phyloP scores from a whole-genome alignment of 2,888 invertebrate species.

The Aromia moschata region DNA sequence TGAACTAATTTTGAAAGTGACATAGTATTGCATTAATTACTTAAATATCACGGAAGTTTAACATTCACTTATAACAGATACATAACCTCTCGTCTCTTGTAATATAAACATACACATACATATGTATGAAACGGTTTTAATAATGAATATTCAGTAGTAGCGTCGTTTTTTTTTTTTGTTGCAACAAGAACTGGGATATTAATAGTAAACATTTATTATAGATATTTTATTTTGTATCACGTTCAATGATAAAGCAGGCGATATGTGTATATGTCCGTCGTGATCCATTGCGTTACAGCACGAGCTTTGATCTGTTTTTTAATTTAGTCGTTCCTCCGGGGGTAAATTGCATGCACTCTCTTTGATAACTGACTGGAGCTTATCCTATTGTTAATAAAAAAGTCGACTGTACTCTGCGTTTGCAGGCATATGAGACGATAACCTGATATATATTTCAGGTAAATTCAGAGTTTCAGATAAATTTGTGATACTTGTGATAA shows the following conservation, averaged over 20 bases:
- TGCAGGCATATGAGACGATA: too few relatives aligned
- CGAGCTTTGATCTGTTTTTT: slow-evolving; percentile 28
- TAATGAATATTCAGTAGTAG: neutral
- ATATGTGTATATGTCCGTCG: slow-evolving; percentile 21
- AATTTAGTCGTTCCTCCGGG: slow-evolving; percentile 22
- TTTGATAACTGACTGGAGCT: slow-evolving; percentile 12
- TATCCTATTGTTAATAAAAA: slow-evolving; percentile 25
- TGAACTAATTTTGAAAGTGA: too few relatives aligned
- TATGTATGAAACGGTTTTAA: too few relatives aligned
- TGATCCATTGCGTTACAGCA: slow-evolving; percentile 27
- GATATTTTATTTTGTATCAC: slow-evolving; percentile 35
- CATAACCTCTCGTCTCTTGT: too few relatives aligned
- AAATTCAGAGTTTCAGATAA: too few relatives aligned
- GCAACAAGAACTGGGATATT: neutral
- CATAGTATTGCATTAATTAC: too few relatives aligned
- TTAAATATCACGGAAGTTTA: too few relatives aligned
- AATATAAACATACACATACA: too few relatives aligned
- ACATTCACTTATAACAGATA: too few relatives aligned
- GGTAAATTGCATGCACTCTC: slow-evolving; percentile 26
- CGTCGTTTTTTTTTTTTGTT: neutral
- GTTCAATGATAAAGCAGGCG: slow-evolving; percentile 32
- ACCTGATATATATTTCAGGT: too few relatives aligned
- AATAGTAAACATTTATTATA: slow-evolving; percentile 18
- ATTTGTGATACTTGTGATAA: too few relatives aligned
- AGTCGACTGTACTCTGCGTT: too few relatives aligned